Evolutionary conservation across 2,888 invertebrate species (phyloP).

Genomic region (Celastrina argiolus): DNA sequence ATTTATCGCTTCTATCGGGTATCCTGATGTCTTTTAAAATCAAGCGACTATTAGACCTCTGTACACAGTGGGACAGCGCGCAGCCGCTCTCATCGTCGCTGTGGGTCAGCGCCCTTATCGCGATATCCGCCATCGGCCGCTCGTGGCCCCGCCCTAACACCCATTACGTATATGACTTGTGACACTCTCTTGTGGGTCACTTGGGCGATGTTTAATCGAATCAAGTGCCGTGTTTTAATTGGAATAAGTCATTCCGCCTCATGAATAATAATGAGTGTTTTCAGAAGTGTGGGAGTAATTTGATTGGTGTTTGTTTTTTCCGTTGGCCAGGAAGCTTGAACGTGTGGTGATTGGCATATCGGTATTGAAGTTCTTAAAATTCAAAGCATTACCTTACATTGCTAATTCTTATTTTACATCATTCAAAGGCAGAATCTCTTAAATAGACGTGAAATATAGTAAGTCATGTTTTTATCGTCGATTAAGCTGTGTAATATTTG

Average conservation of each 20-base stretch:
- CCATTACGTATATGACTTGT: conserved; percentile 67
- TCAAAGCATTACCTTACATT: too few relatives aligned
- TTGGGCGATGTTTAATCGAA: conserved; percentile 52
- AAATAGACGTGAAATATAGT: too few relatives aligned
- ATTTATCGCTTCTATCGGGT: too few relatives aligned
- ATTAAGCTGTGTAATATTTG: too few relatives aligned
- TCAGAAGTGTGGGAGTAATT: conserved; percentile 12
- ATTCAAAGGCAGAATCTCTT: too few relatives aligned
- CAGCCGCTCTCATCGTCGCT: too few relatives aligned
- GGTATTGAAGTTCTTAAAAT: not conserved
- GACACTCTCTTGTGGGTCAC: conserved; percentile 67
- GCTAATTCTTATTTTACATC: too few relatives aligned
- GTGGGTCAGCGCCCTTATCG: too few relatives aligned
- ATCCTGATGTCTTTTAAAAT: too few relatives aligned
- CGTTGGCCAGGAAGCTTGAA: not conserved
- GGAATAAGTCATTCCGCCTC: conserved; percentile 25
- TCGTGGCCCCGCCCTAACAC: not conserved
- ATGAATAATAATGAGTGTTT: conserved; percentile 24
- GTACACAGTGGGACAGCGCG: too few relatives aligned
- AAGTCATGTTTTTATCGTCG: too few relatives aligned
- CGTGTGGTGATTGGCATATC: not conserved
- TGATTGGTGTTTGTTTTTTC: conserved; percentile 4
- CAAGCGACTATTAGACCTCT: too few relatives aligned
- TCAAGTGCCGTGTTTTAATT: conserved; percentile 31
- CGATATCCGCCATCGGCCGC: not conserved